Percentiles rank a stretch among this genome's conserved stretches.
Conservation (phyloP, 1,140 invertebrate genomes). For the Tyrophagus putrescentiae region DNA sequence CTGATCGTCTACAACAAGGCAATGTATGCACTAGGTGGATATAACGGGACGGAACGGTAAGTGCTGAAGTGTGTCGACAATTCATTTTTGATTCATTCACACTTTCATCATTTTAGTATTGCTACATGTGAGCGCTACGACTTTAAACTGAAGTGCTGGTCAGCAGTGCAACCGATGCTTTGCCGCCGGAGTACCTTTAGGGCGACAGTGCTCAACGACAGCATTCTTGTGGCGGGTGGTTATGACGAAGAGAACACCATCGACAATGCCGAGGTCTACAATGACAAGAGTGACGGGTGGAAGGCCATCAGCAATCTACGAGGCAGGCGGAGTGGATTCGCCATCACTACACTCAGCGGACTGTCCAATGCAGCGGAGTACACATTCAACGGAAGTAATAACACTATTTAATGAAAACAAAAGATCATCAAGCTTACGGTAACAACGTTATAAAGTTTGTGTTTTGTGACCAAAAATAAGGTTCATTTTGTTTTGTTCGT, state of each 20-base stretch:
- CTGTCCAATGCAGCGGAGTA: background rate
- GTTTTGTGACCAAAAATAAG: too few species aligned
- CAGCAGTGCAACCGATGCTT: conserved; percentile 19
- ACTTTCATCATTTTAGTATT: too few species aligned
- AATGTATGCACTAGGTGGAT: conserved; percentile 55
- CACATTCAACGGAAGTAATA: background rate
- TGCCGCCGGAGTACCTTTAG: conserved; percentile 23
- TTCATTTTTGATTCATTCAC: too few species aligned
- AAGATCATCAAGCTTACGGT: background rate
- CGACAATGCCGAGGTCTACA: too few species aligned
- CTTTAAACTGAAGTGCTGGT: conserved; percentile 19
- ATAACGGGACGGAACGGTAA: too few species aligned
- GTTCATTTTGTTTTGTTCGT: conserved; percentile 24
- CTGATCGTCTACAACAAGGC: conserved; percentile 50
- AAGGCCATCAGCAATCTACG: background rate
- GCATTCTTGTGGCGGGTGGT: conserved; percentile 19
- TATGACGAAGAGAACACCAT: too few species aligned
- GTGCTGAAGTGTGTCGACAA: too few species aligned
- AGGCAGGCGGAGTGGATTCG: background rate
- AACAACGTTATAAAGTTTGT: too few species aligned
- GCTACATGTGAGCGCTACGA: too few species aligned
- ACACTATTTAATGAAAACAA: background rate
- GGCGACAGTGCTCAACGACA: conserved; percentile 25
- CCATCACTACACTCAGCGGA: background rate
- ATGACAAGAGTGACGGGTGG: background rate